Conservation (phyloP, 2,113 vertebrate genomes). For the Erythrolamprus reginae region DNA sequence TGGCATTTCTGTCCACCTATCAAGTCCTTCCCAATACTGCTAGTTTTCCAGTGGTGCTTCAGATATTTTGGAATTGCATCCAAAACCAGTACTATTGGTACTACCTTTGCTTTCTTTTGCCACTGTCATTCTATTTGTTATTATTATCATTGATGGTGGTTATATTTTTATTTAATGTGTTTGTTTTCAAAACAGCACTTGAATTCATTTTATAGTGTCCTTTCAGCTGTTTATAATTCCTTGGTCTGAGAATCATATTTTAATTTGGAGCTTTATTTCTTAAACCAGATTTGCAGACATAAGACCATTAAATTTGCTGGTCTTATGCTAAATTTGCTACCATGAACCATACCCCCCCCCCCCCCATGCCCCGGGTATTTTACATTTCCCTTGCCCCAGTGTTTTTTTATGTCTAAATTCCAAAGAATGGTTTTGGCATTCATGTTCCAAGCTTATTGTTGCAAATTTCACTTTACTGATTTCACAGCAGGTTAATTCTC, state of each 20-base stretch:
- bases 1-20: neutral
- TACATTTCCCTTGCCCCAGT: neutral
- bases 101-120: neutral
- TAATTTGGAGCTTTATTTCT: neutral
- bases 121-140: neutral
- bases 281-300: neutral
- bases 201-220: neutral
- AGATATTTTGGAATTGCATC: neutral
- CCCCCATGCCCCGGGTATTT: neutral
- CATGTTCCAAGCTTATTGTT: neutral
- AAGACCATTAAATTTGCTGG: neutral
- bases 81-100: neutral
- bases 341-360: neutral
- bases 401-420: neutral
- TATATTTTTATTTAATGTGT: neutral
- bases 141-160: neutral
- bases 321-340: too few species aligned
- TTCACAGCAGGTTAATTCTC: neutral
- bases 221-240: neutral
- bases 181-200: neutral
- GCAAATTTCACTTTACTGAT: neutral
- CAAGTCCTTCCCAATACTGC: neutral
- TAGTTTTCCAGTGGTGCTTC: neutral
- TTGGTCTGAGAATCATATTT: fast-evolving
- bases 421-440: neutral